Evolutionary conservation across 2,113 vertebrate genomes (phyloP).

Genomic region (Illadopsis cleaveri): DNA sequence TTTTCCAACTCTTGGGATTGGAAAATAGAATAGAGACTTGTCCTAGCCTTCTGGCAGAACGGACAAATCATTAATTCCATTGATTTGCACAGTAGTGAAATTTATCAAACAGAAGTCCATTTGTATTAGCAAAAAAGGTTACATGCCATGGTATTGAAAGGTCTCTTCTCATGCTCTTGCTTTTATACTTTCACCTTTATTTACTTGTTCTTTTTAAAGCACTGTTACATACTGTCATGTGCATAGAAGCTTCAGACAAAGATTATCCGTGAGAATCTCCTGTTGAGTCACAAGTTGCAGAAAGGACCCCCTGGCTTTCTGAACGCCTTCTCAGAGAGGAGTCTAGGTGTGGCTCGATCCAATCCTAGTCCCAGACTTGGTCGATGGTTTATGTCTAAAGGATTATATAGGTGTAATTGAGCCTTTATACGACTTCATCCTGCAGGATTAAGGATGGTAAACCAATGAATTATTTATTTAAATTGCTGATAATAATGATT

Average conservation of each 20-base stretch:
- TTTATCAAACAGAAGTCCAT: constrained; percentile 56
- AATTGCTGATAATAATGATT: background rate
- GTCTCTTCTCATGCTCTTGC: constrained; percentile 2
- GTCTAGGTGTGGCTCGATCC: background rate
- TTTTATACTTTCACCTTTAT: background rate
- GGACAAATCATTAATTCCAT: constrained; percentile 69
- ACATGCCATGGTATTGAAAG: background rate
- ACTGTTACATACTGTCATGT: background rate
- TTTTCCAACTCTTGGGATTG: constrained; percentile 46
- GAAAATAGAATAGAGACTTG: constrained; percentile 61
- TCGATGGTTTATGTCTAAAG: background rate
- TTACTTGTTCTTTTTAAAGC: background rate
- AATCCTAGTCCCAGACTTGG: background rate
- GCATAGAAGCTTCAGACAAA: background rate
- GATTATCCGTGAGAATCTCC: background rate
- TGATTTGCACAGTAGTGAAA: constrained; percentile 40
- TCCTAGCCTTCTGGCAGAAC: constrained; percentile 51
- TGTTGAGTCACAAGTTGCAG: background rate
- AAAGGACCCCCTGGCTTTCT: background rate
- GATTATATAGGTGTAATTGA: background rate
- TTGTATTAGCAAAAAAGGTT: constrained; percentile 46
- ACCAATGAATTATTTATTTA: background rate
- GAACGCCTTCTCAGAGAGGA: background rate
- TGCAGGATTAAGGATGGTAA: background rate
- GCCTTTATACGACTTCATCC: background rate